Conservation (phyloP, 2,888 invertebrate species). For the Alviniconcha strummeri region DNA sequence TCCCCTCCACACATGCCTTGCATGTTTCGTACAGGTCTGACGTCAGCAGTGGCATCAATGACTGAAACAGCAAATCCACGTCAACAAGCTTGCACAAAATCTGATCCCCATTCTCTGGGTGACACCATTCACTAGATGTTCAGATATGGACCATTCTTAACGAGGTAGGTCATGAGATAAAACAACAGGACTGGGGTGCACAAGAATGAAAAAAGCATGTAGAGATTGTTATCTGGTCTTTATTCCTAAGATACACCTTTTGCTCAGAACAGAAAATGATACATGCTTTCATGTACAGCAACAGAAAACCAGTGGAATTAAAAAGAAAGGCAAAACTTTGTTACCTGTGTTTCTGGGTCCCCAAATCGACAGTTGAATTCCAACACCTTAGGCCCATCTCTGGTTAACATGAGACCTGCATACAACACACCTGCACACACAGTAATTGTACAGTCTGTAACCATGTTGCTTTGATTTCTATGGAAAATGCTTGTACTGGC, state of each 20-base stretch:
- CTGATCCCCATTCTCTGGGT: background rate
- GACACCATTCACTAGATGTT: background rate
- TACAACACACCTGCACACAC: conserved; percentile 87
- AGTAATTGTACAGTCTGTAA: background rate
- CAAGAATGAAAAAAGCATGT: too few species aligned
- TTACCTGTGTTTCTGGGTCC: conserved; percentile 97
- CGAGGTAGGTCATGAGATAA: too few species aligned
- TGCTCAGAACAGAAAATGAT: too few species aligned
- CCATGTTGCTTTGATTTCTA: too few species aligned
- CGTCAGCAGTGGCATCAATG: conserved; percentile 84
- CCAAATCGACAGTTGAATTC: conserved; percentile 99
- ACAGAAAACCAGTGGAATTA: too few species aligned
- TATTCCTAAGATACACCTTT: too few species aligned
- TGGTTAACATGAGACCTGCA: conserved; percentile 96
- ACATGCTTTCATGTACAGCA: too few species aligned
- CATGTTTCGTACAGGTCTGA: conserved; percentile 85
- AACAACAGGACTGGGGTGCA: too few species aligned
- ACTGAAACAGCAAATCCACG: conserved; percentile 56
- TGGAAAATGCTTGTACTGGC: too few species aligned
- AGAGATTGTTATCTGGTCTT: too few species aligned
- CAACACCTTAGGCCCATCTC: conserved; percentile 88
- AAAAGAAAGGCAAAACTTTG: background rate
- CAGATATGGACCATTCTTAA: too few species aligned
- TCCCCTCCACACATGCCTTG: conserved; percentile 83
- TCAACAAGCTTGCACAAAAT: background rate